Base-by-base conservation (phyloP, 2,888 invertebrate genomes). In the Venusia cambrica region DNA sequence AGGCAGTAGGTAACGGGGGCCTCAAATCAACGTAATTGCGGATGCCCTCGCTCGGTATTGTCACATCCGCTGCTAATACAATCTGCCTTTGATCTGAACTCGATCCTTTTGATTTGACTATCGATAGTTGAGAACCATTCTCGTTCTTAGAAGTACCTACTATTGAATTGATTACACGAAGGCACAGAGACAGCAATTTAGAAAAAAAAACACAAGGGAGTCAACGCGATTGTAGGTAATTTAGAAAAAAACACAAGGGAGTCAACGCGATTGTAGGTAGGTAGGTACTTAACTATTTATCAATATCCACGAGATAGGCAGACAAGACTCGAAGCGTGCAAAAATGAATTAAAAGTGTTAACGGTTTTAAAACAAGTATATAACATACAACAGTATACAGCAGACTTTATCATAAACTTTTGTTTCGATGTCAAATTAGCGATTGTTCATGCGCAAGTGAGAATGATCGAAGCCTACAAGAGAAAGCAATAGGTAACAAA, bases 1-100 rank as follows among this genome's bases (percentile, higher is more conserved):
- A 38, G 31, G 15, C 22, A 36, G 22, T 32, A 51, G 51, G 56
- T 61, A 60, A 60, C 54, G 51, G 66, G 71, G 69, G 64, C 67
- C 67, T 64, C 69, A 62, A 70, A 70, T 69, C 65, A 71, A 58
- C 61, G 62, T 71, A 68, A 74, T 73, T 66, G 73, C 68, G 74
- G 74, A 74, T 73, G 72, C 70, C 54, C 61, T 56, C 59, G 42
- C 46, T 46, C 53, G 64, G 63, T 65, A 57, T 45, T 47, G 51
- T 52, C 31, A 40, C 52, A 50, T 54, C 54, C 54, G 54, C 68
- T 68, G 68, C 38, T 69, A 61, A 64, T 57, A 27, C 36, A 32
- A 39, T 39, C 41, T 29, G 49, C 49, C 46, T 49, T 49, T 49
- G 49, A 49, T 47, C 46, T 42, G 31, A 30, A 39, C 44, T 35